Base-by-base conservation (phyloP, 2,113 vertebrate species). In the Dolichallabes microphthalmus region DNA sequence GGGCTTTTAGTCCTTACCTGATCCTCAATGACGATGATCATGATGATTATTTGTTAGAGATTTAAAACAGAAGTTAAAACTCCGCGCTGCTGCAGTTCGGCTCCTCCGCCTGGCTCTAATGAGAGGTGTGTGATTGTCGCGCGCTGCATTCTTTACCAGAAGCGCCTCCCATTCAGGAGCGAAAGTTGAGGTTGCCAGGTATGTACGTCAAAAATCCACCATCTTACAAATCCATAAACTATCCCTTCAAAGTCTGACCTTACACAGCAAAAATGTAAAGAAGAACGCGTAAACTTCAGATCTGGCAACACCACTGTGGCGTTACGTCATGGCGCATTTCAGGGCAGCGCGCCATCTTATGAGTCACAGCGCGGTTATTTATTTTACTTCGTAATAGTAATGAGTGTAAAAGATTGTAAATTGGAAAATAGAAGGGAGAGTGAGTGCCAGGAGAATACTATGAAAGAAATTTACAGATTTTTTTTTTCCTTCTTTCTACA, bases 21-120 rank as follows among this genome's bases (percentile, higher is more conserved):
- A 61, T 86, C 75, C 39, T 89, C 87, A 52, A 89, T 88, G 3
- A 71, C 35, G 74, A 83, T 71, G 60, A 89, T 80, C 88, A 89
- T 89, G 35, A 27, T 88, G 57, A 25, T 30, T 45, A 13, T 15
- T 74, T 35, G 0, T 22, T 52, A 30, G 0, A 50, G 66, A 69
- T 4, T 35, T 53, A 53, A 32, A 55, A 22, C 13, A 2, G 32
- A 80, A 57, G 17, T n/a, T 20, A 32, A 52, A 61, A 1, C 25
- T 2, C 60, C 27, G 69, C 15, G 32, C 0, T 14, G 20, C 12
- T 19, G 57, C 27, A 20, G 32, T 30, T 3, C 3, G 19, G 7
- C n/a, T 14, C 60, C n/a, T 22, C 73, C 50, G 5, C 4, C 27
- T 1, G 22, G 22, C 7, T 5, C 50, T 8, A 30, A 35, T 11